Conservation (phyloP, 2,797 vertebrate genomes). For the Pampus argenteus region DNA sequence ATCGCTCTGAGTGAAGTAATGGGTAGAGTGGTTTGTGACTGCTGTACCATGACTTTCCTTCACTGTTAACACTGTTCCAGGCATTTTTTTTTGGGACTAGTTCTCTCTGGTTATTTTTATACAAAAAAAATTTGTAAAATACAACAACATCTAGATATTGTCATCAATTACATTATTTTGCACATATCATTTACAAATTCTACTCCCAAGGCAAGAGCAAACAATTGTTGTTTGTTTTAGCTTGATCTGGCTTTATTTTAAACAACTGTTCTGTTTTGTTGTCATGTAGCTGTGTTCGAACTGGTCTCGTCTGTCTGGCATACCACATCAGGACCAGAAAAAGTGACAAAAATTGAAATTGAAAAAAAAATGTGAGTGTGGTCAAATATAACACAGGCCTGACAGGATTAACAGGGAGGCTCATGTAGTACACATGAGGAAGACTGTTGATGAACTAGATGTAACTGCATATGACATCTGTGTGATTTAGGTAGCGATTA, state of each 20-base stretch:
- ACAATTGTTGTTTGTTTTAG: not conserved
- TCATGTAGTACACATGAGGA: slow-evolving; percentile 50
- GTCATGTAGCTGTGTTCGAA: not conserved
- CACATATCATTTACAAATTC: not conserved
- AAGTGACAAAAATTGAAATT: not conserved
- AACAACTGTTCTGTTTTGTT: not conserved
- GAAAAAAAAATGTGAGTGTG: no score
- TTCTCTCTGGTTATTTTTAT: not conserved
- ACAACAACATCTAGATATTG: not conserved
- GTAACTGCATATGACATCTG: slow-evolving; percentile 23
- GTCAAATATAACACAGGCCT: not conserved
- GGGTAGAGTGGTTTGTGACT: not conserved
- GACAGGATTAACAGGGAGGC: no score
- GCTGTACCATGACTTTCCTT: not conserved
- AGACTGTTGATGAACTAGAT: slow-evolving; percentile 27
- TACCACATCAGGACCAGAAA: not conserved
- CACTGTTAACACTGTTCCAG: not conserved
- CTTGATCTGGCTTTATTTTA: not conserved
- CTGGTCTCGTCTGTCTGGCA: no score
- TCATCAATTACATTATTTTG: not conserved
- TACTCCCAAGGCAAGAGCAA: not conserved
- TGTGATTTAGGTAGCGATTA: not conserved
- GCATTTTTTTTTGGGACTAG: not conserved
- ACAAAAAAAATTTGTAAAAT: not conserved
- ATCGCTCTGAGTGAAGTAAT: not conserved